Evolutionary conservation across 2,113 vertebrate genomes (phyloP), one percentile per base, ranked within the genome.

Genomic region (Brachyistius frenatus): DNA sequence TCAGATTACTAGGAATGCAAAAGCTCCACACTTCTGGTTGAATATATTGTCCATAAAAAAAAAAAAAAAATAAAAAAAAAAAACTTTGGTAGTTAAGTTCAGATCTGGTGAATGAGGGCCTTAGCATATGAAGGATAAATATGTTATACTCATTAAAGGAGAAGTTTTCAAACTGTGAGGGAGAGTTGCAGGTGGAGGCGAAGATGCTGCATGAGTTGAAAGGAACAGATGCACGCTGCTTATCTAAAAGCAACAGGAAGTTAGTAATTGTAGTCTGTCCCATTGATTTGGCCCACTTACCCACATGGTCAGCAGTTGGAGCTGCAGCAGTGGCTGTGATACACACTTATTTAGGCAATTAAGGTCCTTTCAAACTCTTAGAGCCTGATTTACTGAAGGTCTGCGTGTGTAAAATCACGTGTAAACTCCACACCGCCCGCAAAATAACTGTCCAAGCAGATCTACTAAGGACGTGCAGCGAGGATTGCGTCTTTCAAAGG

Each of bases 311-410:
- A 35, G n/a, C 13, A 46, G 64, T 23, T 53, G 35, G 14, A 58
- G 30, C 47, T 68, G 56, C 56, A 77, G 50, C 65, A 60, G 14
- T 49, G 32, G 47, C 6, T 39, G 37, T 44, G 50, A 54, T 52
- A 53, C 37, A 62, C 36, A 23, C n/a, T 54, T 30, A 30, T 33
- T 49, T 41, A 75, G 44, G 53, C 44, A 58, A 6, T 39, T 74
- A 32, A 54, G 47, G 47, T 50, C 14, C 47, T 16, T 16, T 15
- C 14, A 50, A 50, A 16, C 47, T 5, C 0, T 49, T 1, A 49
- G 46, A 14, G 46, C 23, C 23, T 23, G 23, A 23, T 23, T 23
- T 23, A 23, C 23, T 23, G 23, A 23, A 23, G 23, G 23, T 23
- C 23, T 23, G 23, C 23, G 23, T 23, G 23, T 23, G 23, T 23